Percentiles rank a stretch among this genome's conserved stretches.
Evolutionary conservation across 1,140 invertebrate genomes (phyloP).

Genomic region (Musca domestica): DNA sequence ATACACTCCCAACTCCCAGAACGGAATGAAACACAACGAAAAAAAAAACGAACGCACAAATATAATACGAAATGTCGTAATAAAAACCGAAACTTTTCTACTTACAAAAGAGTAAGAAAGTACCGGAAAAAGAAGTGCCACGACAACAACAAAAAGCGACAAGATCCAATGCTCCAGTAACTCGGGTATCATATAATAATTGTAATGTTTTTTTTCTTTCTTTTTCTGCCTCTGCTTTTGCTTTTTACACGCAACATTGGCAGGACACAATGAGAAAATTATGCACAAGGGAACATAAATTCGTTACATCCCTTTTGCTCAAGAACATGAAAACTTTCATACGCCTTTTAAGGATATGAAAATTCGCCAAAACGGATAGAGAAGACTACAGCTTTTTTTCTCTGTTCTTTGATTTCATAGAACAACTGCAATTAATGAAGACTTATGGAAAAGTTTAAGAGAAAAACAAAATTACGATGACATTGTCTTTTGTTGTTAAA

Average conservation of each 20-base stretch:
- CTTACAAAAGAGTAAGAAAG: not conserved
- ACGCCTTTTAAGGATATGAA: too few species aligned
- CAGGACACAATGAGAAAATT: constrained; percentile 8
- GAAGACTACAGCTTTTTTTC: too few species aligned
- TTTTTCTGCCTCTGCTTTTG: too few species aligned
- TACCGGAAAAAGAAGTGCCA: not conserved
- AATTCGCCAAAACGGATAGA: too few species aligned
- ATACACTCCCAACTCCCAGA: not conserved
- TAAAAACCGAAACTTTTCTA: constrained; percentile 10
- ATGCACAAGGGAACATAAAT: constrained; percentile 9
- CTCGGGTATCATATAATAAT: constrained; percentile 10
- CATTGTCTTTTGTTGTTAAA: too few species aligned
- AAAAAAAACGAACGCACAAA: not conserved
- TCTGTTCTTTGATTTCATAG: not conserved
- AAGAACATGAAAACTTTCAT: not conserved
- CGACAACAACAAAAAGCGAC: not conserved
- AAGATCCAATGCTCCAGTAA: not conserved
- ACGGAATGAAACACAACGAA: not conserved
- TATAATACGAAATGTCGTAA: not conserved
- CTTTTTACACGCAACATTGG: not conserved
- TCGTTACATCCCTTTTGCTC: not conserved
- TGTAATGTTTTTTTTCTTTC: not conserved
- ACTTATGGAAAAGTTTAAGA: too few species aligned
- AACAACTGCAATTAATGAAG: constrained; percentile 2
- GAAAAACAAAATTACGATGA: too few species aligned